Base-by-base conservation (phyloP, 2,888 invertebrate species). In the Lepidonotus clava region DNA sequence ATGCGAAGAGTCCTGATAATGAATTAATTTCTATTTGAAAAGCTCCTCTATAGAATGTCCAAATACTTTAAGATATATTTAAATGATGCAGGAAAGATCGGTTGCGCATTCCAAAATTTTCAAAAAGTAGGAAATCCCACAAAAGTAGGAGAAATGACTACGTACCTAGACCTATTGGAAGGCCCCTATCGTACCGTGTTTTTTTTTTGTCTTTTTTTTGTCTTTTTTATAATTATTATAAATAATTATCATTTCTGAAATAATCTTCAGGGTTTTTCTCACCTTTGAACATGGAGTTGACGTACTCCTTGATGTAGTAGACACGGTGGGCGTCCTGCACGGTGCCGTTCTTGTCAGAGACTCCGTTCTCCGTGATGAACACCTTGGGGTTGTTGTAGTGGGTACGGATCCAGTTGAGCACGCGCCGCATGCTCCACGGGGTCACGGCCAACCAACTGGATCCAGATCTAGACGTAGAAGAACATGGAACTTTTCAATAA, bases 281-380 rank as follows among this genome's bases (percentile, higher is more conserved):
- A 93, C 93, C 93, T 91, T 93, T 92, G 2, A 93, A 89, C 34
- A 93, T 90, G 85, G 92, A 92, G 86, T 91, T 93, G 67, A 92
- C 91, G 88, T 93, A 92, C 6, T 89, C 88, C 18, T 90, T 89
- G 86, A 91, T 91, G 89, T 87, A 93, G 83, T 90, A 88, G 46
- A 92, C 88, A 24, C 93, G 89, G 80, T 91, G 89, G 51, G 90
- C 87, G 66, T 93, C 93, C 18, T 88, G 34, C 32, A 92, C 76
- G 1, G 90, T 91, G 0, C 91, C 92, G 84, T 91, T 92, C 0
- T 88, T 86, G 38, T 86, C 89, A 18, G 92, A 91, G 1, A 92
- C 89, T 0, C 93, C 93, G 84, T 93, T 93, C 86, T 93, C 93
- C 28, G 93, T 93, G 21, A 93, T 87, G 84, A 91, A 91, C 0